These are phyloP conservation scores for Calyptomena viridis DNA, from an alignment of 2,113 vertebrate species.

Conservation along the genomic window DNA sequence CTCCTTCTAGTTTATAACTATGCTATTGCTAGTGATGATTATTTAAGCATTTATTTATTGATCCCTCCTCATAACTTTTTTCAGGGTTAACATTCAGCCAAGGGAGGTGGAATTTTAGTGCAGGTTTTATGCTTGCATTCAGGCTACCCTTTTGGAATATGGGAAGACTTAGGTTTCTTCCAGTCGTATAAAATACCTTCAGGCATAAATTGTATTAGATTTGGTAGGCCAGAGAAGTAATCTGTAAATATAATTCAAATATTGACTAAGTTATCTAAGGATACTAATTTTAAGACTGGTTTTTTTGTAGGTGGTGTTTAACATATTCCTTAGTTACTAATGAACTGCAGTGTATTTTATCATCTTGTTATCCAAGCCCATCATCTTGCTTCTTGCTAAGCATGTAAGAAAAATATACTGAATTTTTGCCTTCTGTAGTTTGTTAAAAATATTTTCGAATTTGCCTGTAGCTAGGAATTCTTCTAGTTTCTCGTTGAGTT, in stretches of 20 bases:
- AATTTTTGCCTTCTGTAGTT: not conserved
- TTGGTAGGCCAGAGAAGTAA: not conserved
- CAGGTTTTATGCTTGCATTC: not conserved
- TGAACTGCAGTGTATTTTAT: not conserved
- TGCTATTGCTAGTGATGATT: not conserved
- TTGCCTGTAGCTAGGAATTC: not conserved
- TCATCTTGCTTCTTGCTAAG: not conserved
- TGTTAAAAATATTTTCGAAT: not conserved
- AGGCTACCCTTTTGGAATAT: not conserved
- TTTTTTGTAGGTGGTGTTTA: not conserved
- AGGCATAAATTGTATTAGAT: not conserved
- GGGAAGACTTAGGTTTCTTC: not conserved
- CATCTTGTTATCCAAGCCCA: not conserved
- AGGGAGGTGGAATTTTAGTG: not conserved
- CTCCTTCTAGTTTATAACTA: not conserved
- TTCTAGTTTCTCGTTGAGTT: not conserved
- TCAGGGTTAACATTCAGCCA: not conserved
- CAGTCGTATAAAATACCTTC: not conserved
- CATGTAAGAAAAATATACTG: not conserved
- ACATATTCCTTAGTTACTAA: slow-evolving; percentile 1
- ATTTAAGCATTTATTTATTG: not conserved
- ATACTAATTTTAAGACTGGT: not conserved
- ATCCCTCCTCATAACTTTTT: not conserved
- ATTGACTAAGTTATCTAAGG: not conserved
- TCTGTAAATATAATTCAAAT: not conserved